A percentile compares a stretch with the other conserved stretches of the same genome.
Conservation (phyloP, 2,797 vertebrate species). For the Poeciliopsis gracilis region DNA sequence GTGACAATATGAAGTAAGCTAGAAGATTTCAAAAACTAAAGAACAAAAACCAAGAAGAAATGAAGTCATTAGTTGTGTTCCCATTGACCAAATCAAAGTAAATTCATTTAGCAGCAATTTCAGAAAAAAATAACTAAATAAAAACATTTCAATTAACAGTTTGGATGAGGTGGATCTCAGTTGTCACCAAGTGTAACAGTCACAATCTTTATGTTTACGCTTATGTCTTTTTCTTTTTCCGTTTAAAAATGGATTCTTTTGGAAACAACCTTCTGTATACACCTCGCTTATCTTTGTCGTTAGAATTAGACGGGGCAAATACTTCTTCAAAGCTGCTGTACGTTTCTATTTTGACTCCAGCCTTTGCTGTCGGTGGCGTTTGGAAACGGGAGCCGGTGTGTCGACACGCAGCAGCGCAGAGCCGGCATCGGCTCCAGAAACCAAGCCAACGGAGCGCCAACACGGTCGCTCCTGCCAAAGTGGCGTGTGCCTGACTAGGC, state of each 20-base stretch:
- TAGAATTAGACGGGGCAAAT: slow-evolving; percentile 4
- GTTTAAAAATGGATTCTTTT: not conserved
- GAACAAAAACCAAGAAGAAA: not conserved
- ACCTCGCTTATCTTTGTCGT: not conserved
- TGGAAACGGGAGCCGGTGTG: slow-evolving; percentile 37
- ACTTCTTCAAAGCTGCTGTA: not conserved
- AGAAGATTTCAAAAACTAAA: not conserved
- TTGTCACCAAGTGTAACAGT: not conserved
- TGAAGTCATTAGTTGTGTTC: not conserved
- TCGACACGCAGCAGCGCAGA: slow-evolving; percentile 54
- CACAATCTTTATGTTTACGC: too few species aligned
- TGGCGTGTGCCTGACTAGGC: slow-evolving; percentile 70
- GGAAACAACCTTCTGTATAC: not conserved
- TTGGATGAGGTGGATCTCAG: too few species aligned
- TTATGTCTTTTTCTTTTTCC: not conserved
- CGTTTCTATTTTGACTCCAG: slow-evolving; percentile 13
- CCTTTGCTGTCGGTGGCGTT: slow-evolving; percentile 30
- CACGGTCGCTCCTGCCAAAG: slow-evolving; percentile 68
- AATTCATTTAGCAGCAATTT: too few species aligned
- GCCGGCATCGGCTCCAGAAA: slow-evolving; percentile 53
- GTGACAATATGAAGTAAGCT: not conserved
- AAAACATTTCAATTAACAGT: too few species aligned
- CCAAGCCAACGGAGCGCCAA: slow-evolving; percentile 52
- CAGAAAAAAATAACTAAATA: too few species aligned
- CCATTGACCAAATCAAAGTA: too few species aligned